These are phyloP conservation scores for Dicentrarchus labrax DNA, from an alignment of 2,113 vertebrate genomes.

Conservation along the genomic window DNA sequence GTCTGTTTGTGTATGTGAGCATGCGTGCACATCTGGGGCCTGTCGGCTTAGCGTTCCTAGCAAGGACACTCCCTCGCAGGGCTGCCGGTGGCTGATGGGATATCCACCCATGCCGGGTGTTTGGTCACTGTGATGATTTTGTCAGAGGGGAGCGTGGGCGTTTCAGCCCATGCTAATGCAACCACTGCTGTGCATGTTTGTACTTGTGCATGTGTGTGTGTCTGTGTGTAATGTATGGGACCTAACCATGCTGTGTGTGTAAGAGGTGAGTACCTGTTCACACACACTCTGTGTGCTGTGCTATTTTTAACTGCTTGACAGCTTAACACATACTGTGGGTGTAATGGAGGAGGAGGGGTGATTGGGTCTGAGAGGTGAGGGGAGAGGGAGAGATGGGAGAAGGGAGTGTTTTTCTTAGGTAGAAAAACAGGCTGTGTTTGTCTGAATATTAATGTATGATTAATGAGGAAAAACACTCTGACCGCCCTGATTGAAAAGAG, in stretches of 20 bases:
- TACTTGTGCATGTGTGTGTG: constrained; percentile 13
- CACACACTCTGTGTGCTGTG: constrained; percentile 58
- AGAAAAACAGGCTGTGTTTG: constrained; percentile 80
- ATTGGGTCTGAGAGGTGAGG: constrained; percentile 46
- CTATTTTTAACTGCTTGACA: constrained; percentile 76
- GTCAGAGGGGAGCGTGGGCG: constrained; percentile 42
- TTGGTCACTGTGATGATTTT: constrained; percentile 56
- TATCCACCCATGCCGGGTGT: constrained; percentile 59
- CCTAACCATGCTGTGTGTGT: constrained; percentile 63
- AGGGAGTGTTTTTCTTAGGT: constrained; percentile 73
- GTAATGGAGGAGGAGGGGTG: constrained; percentile 32
- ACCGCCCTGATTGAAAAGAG: constrained; percentile 77
- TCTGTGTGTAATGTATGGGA: constrained; percentile 20
- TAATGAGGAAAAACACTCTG: constrained; percentile 81
- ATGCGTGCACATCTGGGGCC: constrained; percentile 72
- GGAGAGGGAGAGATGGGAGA: constrained; percentile 31
- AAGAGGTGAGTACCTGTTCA: constrained; percentile 77
- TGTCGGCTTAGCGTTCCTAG: constrained; percentile 62
- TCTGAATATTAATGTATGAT: constrained; percentile 83
- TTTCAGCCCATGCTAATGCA: constrained; percentile 57
- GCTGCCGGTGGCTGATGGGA: constrained; percentile 71
- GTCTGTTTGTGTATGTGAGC: constrained; percentile 47
- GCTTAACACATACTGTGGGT: constrained; percentile 65
- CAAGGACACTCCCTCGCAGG: constrained; percentile 64
- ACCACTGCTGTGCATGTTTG: constrained; percentile 27